Conservation (phyloP, 2,797 vertebrate genomes). For the Acipenser oxyrinchus region DNA sequence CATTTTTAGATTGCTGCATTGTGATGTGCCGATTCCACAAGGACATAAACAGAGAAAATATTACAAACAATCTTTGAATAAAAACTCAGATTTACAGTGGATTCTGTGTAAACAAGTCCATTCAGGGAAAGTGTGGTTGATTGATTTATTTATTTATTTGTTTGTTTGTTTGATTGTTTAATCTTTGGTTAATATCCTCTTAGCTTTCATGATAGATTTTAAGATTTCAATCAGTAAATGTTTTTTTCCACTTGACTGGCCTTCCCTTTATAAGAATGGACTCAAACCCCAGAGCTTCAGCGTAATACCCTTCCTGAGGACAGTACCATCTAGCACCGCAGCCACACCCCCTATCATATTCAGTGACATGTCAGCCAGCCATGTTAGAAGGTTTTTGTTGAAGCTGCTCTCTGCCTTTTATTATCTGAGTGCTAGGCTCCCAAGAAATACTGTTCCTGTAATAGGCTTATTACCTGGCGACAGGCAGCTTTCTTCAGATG, state of each 20-base stretch:
- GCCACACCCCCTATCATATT: background rate
- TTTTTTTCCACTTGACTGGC: background rate
- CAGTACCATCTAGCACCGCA: background rate
- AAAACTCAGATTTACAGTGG: too few relatives aligned
- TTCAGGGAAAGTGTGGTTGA: too few relatives aligned
- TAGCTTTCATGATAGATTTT: background rate
- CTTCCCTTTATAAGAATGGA: background rate
- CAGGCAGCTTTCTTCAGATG: conserved; percentile 6
- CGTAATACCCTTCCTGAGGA: background rate
- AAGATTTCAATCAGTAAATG: background rate
- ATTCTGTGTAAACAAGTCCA: too few relatives aligned
- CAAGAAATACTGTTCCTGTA: background rate
- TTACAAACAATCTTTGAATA: too few relatives aligned
- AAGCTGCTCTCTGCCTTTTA: background rate
- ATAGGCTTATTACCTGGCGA: conserved; percentile 9
- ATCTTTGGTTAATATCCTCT: background rate
- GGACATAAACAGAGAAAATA: too few relatives aligned
- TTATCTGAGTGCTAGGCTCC: background rate
- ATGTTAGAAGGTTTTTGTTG: background rate
- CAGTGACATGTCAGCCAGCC: background rate
- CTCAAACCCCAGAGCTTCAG: background rate
- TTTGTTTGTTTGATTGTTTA: too few relatives aligned
- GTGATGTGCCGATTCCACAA: too few relatives aligned
- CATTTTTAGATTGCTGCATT: too few relatives aligned
- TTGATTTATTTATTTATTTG: too few relatives aligned